Conservation (phyloP, 2,797 vertebrate genomes). For the Synaphobranchus kaupii region DNA sequence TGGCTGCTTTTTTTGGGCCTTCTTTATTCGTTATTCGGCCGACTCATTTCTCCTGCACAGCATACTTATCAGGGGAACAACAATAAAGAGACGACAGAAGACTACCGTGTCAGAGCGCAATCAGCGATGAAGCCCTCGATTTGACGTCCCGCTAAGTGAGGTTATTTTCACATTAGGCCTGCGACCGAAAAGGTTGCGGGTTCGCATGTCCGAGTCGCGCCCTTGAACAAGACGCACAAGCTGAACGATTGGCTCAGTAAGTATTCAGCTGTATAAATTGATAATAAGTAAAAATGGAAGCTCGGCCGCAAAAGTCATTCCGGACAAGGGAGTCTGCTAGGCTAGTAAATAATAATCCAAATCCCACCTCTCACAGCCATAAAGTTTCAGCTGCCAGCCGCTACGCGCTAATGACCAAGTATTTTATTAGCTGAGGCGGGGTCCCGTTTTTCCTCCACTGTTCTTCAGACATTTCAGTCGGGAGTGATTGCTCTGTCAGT, state of each 20-base stretch:
- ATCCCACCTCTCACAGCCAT: neutral
- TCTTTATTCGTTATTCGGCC: neutral
- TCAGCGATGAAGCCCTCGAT: neutral
- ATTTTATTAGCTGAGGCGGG: slow-evolving; percentile 3
- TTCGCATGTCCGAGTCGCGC: neutral
- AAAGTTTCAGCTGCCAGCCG: neutral
- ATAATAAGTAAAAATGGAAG: neutral
- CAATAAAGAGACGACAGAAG: neutral
- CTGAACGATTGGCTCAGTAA: neutral
- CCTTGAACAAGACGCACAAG: neutral
- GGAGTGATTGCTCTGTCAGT: slow-evolving; percentile 18
- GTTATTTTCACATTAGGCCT: neutral
- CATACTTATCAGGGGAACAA: neutral
- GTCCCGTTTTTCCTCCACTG: neutral
- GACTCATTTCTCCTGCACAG: slow-evolving; percentile 12
- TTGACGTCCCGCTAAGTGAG: neutral
- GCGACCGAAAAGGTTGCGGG: neutral
- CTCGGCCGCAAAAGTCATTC: neutral
- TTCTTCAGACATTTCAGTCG: slow-evolving; percentile 18
- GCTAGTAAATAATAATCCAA: slow-evolving; percentile 5
- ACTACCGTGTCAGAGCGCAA: neutral
- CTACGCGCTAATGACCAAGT: slow-evolving; percentile 20
- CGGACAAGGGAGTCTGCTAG: slow-evolving; percentile 3
- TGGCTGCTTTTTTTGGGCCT: neutral
- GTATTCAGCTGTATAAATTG: neutral